Evolutionary conservation across 2,888 invertebrate species (phyloP), one percentile per base, ranked within the genome.

Genomic region (Polymixis lichenea): DNA sequence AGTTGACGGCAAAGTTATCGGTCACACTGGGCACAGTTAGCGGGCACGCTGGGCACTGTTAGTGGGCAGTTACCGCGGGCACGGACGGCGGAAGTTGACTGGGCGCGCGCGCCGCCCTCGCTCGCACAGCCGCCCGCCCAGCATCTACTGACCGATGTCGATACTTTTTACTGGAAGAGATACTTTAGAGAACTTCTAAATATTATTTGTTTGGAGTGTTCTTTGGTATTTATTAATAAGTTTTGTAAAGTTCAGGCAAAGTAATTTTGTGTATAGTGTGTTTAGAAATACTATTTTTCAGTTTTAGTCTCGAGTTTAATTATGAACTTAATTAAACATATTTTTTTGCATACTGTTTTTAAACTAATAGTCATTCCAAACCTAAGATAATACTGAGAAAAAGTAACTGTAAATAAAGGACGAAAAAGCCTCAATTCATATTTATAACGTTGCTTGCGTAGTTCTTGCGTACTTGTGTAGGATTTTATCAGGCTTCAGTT

Each of bases 101-200:
- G 94, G 90, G 94, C 94, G 95, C 94, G 91, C 93, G 93, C 94
- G 94, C 95, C 93, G 93, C 93, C 94, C 93, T 88, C 90, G 89
- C 89, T 84, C 86, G 83, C 89, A 89, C 89, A 90, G 72, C 92
- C 94, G 93, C 93, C 93, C 93, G 91, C 90, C 91, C 90, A 82
- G 79, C 86, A 43, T 71, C 75, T 78, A 89, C 89, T 87, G 90
- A 90, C 88, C 89, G 84, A 77, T 84, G 69, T 78, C 77, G 77
- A 88, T 84, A 90, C 81, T 73, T 87, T 69, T 69, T 84, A 83
- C 93, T 94, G 81, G 95, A 95, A 91, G 90, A 70, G 93, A 80
- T 74, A 69, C 51, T 75, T 77, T 73, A 7, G 5, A 49, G 9
- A 60, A 22, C 9, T 38, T 76, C 15, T 15, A 19, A 68, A 46